Conservation (phyloP, 1,140 invertebrate species). For the Pteromalus puparum region DNA sequence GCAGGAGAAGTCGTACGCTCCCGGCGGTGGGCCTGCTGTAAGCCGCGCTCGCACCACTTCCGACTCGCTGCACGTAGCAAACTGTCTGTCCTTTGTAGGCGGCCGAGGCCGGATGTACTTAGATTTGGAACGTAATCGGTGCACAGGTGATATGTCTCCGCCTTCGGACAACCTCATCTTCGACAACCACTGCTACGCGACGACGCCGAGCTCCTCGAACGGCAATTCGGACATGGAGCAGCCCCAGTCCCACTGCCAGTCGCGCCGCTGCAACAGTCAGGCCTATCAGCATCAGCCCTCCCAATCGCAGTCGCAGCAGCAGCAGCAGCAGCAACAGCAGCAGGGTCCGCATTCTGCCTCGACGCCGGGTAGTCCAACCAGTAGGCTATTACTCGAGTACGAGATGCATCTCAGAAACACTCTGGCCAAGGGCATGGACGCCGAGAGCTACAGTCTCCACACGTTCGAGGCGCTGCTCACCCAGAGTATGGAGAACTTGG, state of each 20-base stretch:
- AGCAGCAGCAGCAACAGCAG: constrained; percentile 69
- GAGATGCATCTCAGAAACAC: constrained; percentile 96
- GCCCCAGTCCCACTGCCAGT: constrained; percentile 58
- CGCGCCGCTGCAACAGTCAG: background rate
- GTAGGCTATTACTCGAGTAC: constrained; percentile 91
- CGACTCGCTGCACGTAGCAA: constrained; percentile 52
- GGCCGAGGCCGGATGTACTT: constrained; percentile 83
- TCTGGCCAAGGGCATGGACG: constrained; percentile 95
- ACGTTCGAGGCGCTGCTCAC: constrained; percentile 94
- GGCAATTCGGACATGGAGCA: constrained; percentile 92
- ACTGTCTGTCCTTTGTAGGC: constrained; percentile 61
- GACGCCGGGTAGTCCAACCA: constrained; percentile 90
- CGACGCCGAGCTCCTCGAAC: constrained; percentile 92
- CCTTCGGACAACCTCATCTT: constrained; percentile 94
- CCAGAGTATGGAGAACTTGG: constrained; percentile 96
- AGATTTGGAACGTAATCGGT: constrained; percentile 86
- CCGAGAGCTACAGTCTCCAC: constrained; percentile 94
- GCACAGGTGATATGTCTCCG: constrained; percentile 86
- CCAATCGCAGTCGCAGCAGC: constrained; percentile 25
- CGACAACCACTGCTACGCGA: constrained; percentile 95
- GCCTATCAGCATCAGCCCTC: background rate
- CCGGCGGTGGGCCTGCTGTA: constrained; percentile 23
- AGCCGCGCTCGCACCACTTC: constrained; percentile 45
- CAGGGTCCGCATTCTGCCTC: constrained; percentile 76
- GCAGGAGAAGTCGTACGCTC: constrained; percentile 28